Conservation (phyloP, 2,888 invertebrate genomes). For the Thysanoteuthis rhombus region DNA sequence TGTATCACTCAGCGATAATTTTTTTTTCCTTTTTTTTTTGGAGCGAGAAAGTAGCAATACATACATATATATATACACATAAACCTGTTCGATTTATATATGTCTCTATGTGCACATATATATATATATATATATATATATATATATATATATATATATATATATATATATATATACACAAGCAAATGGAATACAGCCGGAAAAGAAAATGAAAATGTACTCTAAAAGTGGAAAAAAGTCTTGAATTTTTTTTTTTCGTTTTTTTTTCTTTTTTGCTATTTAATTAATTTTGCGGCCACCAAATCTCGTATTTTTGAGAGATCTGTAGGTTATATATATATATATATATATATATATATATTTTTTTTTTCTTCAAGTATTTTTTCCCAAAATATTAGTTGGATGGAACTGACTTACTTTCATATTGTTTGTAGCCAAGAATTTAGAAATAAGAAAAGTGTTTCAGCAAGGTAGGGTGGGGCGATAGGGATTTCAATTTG, state of each 20-base stretch:
- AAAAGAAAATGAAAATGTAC: neutral
- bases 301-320: neutral
- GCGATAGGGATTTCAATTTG: neutral
- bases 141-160: neutral
- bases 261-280: neutral
- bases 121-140: neutral
- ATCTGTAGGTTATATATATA: neutral
- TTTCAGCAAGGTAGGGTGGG: neutral
- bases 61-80: neutral
- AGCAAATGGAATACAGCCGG: too few species aligned
- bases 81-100: too few species aligned
- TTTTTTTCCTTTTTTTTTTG: too few species aligned
- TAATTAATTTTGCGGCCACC: neutral
- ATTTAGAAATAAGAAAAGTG: neutral
- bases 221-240: neutral
- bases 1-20: neutral
- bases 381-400: neutral
- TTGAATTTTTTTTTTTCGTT: neutral
- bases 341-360: neutral
- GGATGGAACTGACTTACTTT: slow-evolving; percentile 12
- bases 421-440: slow-evolving; percentile 12
- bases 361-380: neutral
- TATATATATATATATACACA: neutral
- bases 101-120: neutral
- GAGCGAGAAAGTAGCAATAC: neutral